Base-by-base conservation (phyloP, 2,888 invertebrate species). In the Malacosoma neustria region DNA sequence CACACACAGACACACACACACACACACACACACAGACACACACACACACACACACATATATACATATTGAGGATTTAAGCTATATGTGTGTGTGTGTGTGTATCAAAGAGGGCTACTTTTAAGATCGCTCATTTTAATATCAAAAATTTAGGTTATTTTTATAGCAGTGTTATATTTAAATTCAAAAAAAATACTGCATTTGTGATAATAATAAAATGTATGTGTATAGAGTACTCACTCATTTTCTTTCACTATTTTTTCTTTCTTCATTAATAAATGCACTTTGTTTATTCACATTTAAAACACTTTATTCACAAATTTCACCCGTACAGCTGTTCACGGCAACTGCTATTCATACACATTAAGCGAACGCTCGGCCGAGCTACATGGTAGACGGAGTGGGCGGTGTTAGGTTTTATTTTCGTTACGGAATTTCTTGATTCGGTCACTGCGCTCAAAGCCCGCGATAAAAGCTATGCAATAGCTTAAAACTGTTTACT, bases 151-250 rank as follows among this genome's bases (percentile, higher is more conserved):
- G 37, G 39, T 39, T 42, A 39, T 38, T 29, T 39, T 43, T 35
- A 40, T 39, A 36, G 35, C 35, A 40, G 37, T 37, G 36, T 34
- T 37, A 36, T 40, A 34, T 37, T 34, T 40, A 40, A 34, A 39
- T 39, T 33, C 33, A 32, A 38, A 37, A 38, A 35, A 13, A 38
- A 35, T 35, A 38, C 38, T 38, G 38, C 35, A 38, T 38, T 38
- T 38, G 34, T 38, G 34, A 37, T 40, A 41, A 41, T 35, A 42
- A 39, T 40, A 41, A 37, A 39, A 44, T 39, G 38, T 37, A 45
- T 41, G 37, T 45, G 37, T 36, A 42, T 42, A 42, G 36, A 41
- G 40, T 41, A 45, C 45, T 40, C 33, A 45, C 44, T 44, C 41
- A 44, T 41, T 41, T 41, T 41, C 35, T 42, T 38, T 45, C 45